These are phyloP conservation scores for Danio kyathit DNA, from an alignment of 2,797 vertebrate species.

Conservation along the genomic window DNA sequence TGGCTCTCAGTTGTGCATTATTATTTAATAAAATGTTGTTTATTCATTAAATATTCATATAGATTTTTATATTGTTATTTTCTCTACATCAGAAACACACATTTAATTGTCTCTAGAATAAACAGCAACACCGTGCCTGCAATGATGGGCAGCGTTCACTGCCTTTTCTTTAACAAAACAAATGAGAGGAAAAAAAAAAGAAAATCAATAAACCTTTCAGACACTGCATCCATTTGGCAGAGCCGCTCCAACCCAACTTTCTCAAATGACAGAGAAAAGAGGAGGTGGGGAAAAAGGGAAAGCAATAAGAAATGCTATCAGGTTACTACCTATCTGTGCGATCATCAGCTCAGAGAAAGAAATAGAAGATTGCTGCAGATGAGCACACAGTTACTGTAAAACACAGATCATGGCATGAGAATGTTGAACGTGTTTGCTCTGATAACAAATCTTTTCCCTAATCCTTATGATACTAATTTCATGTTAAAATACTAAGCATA, in stretches of 20 bases:
- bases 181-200: slow-evolving; percentile 46
- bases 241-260: slow-evolving; percentile 61
- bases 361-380: slow-evolving; percentile 6
- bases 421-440: not conserved
- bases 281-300: slow-evolving; percentile 25
- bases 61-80: too few relatives aligned
- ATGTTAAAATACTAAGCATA: too few relatives aligned
- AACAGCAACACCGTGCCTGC: slow-evolving; percentile 40
- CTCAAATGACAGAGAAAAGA: slow-evolving; percentile 67
- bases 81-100: too few relatives aligned
- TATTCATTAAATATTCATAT: too few relatives aligned
- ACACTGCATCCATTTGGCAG: slow-evolving; percentile 66
- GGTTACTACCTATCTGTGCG: slow-evolving; percentile 51
- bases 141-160: slow-evolving; percentile 53
- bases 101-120: slow-evolving; percentile 45
- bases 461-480: too few relatives aligned
- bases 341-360: slow-evolving; percentile 45
- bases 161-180: slow-evolving; percentile 68
- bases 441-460: not conserved
- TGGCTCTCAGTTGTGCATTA: too few relatives aligned
- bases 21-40: too few relatives aligned
- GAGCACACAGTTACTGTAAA: slow-evolving; percentile 24
- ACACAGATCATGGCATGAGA: slow-evolving; percentile 11
- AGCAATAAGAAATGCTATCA: slow-evolving; percentile 53
- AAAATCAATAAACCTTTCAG: slow-evolving; percentile 72